Evolutionary conservation across 2,797 vertebrate genomes (phyloP).

Genomic region (Phyllotis vaccarum): DNA sequence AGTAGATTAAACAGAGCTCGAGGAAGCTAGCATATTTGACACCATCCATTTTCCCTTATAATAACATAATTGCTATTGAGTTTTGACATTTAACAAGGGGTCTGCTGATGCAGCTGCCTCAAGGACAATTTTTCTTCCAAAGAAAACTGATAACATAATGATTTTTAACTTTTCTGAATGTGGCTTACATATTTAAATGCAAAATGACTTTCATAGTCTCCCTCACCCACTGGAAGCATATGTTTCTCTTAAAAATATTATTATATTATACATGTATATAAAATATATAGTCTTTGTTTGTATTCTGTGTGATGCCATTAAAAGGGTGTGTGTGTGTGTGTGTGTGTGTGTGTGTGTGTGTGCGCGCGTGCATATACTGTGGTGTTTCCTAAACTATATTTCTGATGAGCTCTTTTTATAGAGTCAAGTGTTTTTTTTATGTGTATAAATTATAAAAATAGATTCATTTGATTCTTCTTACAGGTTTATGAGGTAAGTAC

Average conservation of each 20-base stretch:
- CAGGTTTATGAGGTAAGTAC: background rate
- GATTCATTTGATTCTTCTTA: background rate
- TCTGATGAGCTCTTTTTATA: background rate
- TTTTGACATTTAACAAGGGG: conserved; percentile 71
- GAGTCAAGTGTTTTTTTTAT: background rate
- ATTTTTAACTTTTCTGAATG: conserved; percentile 4
- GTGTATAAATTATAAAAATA: background rate
- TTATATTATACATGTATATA: background rate
- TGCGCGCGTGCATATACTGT: no score
- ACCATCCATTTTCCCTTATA: conserved; percentile 3
- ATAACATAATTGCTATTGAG: conserved; percentile 45
- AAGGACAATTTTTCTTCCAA: conserved; percentile 53
- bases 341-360: background rate
- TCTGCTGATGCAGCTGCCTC: background rate
- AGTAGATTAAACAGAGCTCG: conserved; percentile 60
- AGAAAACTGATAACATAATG: background rate
- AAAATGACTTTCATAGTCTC: background rate
- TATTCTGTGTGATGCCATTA: conserved; percentile 7
- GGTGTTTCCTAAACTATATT: background rate
- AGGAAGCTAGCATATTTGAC: conserved; percentile 59
- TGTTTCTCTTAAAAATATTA: background rate
- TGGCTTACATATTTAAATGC: conserved; percentile 38
- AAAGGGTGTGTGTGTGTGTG: background rate
- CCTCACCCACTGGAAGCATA: background rate
- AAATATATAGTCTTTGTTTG: conserved; percentile 19